A percentile compares a stretch with the other conserved stretches of the same genome.
These are phyloP conservation scores for Plagiodera versicolora DNA, from an alignment of 2,888 invertebrate species.

Conservation along the genomic window DNA sequence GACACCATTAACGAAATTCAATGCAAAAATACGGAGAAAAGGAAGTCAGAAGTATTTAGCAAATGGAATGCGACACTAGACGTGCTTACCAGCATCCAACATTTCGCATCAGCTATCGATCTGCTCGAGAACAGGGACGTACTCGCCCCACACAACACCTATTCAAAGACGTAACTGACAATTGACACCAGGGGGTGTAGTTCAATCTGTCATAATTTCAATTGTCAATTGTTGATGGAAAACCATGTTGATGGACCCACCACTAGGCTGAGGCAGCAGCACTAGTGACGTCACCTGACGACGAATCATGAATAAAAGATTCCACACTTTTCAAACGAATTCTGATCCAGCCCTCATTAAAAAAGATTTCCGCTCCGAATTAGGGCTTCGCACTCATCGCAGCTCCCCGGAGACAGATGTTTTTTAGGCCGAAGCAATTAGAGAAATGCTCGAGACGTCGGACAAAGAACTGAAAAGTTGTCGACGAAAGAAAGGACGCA, in stretches of 20 bases:
- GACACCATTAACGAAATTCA: constrained; percentile 19
- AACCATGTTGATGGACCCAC: too few relatives aligned
- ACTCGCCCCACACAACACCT: too few relatives aligned
- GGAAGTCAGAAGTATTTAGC: constrained; percentile 22
- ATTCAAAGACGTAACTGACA: too few relatives aligned
- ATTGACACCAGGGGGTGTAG: too few relatives aligned
- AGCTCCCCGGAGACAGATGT: neutral
- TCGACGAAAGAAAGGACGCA: too few relatives aligned
- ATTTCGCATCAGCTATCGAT: constrained; percentile 24
- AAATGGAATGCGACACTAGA: constrained; percentile 28
- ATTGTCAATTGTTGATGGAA: too few relatives aligned
- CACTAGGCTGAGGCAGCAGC: too few relatives aligned
- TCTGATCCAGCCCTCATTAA: neutral
- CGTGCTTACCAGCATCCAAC: constrained; percentile 20
- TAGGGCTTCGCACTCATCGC: neutral
- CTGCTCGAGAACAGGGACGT: constrained; percentile 4
- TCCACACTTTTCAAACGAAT: neutral
- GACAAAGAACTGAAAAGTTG: constrained; percentile 2
- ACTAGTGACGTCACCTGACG: too few relatives aligned
- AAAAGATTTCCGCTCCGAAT: neutral
- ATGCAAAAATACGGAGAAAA: constrained; percentile 13
- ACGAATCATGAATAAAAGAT: too few relatives aligned
- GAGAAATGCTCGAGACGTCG: constrained; percentile 3
- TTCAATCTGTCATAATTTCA: too few relatives aligned
- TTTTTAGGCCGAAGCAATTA: neutral